Evolutionary conservation across 1,140 invertebrate genomes (phyloP).

Genomic region (Saccostrea glomerata): DNA sequence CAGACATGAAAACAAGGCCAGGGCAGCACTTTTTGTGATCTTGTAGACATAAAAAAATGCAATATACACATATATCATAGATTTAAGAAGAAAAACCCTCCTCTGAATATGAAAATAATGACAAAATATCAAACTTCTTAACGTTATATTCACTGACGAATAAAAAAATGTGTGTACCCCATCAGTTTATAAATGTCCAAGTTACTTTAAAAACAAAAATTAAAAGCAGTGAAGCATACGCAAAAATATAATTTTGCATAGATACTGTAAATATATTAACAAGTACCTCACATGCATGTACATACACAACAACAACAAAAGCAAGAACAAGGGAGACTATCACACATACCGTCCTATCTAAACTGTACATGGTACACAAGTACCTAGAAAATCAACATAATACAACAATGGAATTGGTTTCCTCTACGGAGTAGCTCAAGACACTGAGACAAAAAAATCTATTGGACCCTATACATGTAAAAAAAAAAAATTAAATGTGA

Average conservation of each 20-base stretch:
- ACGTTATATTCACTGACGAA: too few relatives aligned
- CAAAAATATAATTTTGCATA: neutral
- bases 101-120: too few relatives aligned
- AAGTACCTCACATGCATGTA: neutral
- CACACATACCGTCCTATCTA: neutral
- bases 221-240: neutral
- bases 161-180: too few relatives aligned
- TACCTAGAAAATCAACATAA: neutral
- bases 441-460: neutral
- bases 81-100: too few relatives aligned
- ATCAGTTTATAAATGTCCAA: too few relatives aligned
- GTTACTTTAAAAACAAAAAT: neutral
- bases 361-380: neutral
- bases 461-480: constrained; percentile 5
- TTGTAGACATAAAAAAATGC: too few relatives aligned
- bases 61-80: too few relatives aligned
- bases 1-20: too few relatives aligned
- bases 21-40: too few relatives aligned
- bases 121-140: too few relatives aligned
- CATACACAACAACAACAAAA: neutral
- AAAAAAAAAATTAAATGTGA: too few relatives aligned
- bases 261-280: neutral
- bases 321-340: neutral
- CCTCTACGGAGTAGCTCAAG: neutral
- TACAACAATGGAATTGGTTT: neutral